These are phyloP conservation scores for Malurus splendens DNA, from an alignment of 2,797 vertebrate species.

Conservation along the genomic window DNA sequence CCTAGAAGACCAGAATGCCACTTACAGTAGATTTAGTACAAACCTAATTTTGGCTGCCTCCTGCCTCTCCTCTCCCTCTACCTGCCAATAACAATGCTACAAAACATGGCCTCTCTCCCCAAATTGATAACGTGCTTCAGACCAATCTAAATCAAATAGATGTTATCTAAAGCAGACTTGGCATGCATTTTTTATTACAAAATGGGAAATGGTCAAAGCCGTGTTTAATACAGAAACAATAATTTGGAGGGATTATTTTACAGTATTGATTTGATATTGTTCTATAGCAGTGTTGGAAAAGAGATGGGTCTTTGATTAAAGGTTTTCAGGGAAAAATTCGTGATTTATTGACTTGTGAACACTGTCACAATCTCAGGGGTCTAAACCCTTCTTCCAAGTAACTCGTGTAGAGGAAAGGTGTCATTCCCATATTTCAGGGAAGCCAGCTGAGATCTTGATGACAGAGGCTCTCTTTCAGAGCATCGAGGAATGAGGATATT, in stretches of 20 bases:
- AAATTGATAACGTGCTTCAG: background rate
- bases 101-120: background rate
- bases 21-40: background rate
- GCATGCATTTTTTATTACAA: background rate
- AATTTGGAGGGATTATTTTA: background rate
- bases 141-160: background rate
- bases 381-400: background rate
- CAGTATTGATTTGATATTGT: background rate
- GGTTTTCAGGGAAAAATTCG: background rate
- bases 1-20: background rate
- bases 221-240: background rate
- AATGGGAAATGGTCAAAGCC: background rate
- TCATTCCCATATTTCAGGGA: background rate
- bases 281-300: background rate
- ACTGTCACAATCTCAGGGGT: background rate
- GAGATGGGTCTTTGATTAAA: background rate
- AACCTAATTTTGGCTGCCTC: background rate
- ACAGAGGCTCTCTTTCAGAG: background rate
- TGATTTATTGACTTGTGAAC: background rate
- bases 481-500: background rate
- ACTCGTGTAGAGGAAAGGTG: background rate
- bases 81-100: background rate
- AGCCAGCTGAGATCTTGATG: background rate
- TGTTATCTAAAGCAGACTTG: background rate
- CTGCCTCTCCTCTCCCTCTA: background rate